phyloP scores from a whole-genome alignment of 2,888 invertebrate species.

The Anaspis maculata region DNA sequence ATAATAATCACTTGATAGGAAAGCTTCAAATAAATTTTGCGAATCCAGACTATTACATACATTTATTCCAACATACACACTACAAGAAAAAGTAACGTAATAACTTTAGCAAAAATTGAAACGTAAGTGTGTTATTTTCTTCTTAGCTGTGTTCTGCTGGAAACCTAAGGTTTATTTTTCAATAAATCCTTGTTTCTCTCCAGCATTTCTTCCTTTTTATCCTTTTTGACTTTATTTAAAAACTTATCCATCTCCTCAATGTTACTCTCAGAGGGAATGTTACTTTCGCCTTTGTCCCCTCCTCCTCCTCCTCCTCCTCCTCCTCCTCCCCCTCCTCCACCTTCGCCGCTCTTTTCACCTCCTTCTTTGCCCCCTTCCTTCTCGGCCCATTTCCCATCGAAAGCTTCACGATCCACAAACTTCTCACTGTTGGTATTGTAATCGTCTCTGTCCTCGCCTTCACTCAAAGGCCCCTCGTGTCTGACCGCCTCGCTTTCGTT shows the following conservation, averaged over 20 bases:
- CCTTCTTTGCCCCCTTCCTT: conserved; percentile 44
- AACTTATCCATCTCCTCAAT: conserved; percentile 51
- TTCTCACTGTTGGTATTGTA: conserved; percentile 36
- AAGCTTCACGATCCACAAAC: conserved; percentile 54
- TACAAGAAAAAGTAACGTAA: too few species aligned
- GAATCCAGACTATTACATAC: too few species aligned
- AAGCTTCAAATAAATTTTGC: too few species aligned
- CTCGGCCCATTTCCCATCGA: conserved; percentile 59
- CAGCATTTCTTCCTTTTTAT: conserved; percentile 50
- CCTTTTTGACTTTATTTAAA: conserved; percentile 48
- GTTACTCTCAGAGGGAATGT: conserved; percentile 37
- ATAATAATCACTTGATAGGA: too few species aligned
- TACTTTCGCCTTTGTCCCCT: conserved; percentile 14
- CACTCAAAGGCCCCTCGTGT: conserved; percentile 50
- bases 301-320: conserved; percentile 14
- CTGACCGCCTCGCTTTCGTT: conserved; percentile 39
- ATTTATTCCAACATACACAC: too few species aligned
- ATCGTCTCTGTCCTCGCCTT: conserved; percentile 52
- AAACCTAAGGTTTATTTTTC: conserved; percentile 34
- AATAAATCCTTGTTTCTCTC: conserved; percentile 46
- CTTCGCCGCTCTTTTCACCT: conserved; percentile 16
- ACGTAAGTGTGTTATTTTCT: too few species aligned
- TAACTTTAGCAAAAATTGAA: too few species aligned
- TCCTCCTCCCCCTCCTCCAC: conserved; percentile 17
- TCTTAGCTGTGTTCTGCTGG: too few species aligned